phyloP scores from a whole-genome alignment of 2,888 invertebrate species.

The Athalia rosae region DNA sequence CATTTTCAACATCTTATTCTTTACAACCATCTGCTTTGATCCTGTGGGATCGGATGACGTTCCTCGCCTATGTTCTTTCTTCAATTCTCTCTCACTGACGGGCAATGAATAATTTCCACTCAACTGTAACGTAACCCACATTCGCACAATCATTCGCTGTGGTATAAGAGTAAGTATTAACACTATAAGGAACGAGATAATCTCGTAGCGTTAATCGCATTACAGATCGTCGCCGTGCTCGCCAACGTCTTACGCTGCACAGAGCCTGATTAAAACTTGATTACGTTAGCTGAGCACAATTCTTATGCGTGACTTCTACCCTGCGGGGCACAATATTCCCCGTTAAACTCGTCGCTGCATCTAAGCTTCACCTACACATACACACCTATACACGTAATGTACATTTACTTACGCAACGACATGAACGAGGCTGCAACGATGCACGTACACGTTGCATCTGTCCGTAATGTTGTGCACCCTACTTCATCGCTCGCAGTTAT shows the following conservation, averaged over 20 bases:
- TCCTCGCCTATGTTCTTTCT: neutral
- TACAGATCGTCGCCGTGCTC: slow-evolving; percentile 57
- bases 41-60: neutral
- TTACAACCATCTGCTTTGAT: slow-evolving; percentile 12
- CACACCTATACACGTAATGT: neutral
- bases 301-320: slow-evolving; percentile 45
- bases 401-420: too few relatives aligned
- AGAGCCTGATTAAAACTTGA: slow-evolving; percentile 64
- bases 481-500: too few relatives aligned
- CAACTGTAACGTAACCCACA: too few relatives aligned
- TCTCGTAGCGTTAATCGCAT: slow-evolving; percentile 57
- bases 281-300: slow-evolving; percentile 59
- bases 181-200: slow-evolving; percentile 21
- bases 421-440: too few relatives aligned
- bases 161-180: slow-evolving; percentile 30
- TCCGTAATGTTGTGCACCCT: too few relatives aligned
- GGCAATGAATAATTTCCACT: neutral
- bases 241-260: slow-evolving; percentile 43
- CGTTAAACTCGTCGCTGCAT: slow-evolving; percentile 8
- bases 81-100: neutral
- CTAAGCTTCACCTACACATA: neutral
- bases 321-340: slow-evolving; percentile 20
- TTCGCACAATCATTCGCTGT: neutral
- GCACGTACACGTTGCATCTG: too few relatives aligned
- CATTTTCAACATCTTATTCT: neutral